Percentiles rank a stretch among this genome's conserved stretches.
Conservation (phyloP, 2,888 invertebrate species). For the Hofmannophila pseudospretella region DNA sequence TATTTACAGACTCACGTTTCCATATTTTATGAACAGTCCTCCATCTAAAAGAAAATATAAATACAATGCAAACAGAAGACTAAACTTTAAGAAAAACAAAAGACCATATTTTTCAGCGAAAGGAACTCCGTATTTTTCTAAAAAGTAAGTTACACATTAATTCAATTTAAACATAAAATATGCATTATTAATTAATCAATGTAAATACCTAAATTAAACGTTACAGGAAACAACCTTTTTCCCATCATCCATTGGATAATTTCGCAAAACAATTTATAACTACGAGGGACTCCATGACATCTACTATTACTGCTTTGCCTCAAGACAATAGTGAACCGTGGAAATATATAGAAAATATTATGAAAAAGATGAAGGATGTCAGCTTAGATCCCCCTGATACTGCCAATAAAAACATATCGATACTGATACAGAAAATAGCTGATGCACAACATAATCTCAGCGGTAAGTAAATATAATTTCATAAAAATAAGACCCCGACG, state of each 20-base stretch:
- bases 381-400: slow-evolving; percentile 6
- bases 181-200: too few relatives aligned
- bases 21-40: slow-evolving; percentile 10
- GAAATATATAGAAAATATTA: slow-evolving; percentile 30
- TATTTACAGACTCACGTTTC: slow-evolving; percentile 28
- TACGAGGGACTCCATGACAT: too few relatives aligned
- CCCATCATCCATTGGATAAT: neutral
- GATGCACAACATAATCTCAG: slow-evolving; percentile 34
- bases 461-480: slow-evolving; percentile 39
- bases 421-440: slow-evolving; percentile 26
- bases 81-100: slow-evolving; percentile 31
- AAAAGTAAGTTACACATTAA: neutral
- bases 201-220: too few relatives aligned
- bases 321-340: slow-evolving; percentile 15
- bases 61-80: slow-evolving; percentile 25
- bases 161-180: too few relatives aligned
- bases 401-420: slow-evolving; percentile 3
- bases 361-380: slow-evolving; percentile 31
- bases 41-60: slow-evolving; percentile 13
- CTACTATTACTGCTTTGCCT: too few relatives aligned
- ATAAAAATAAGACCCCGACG: too few relatives aligned
- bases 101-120: slow-evolving; percentile 5
- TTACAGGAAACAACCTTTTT: too few relatives aligned
- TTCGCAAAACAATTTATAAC: too few relatives aligned
- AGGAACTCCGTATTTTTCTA: neutral